Base-by-base conservation (phyloP, 2,797 vertebrate species). In the Mus minutoides region DNA sequence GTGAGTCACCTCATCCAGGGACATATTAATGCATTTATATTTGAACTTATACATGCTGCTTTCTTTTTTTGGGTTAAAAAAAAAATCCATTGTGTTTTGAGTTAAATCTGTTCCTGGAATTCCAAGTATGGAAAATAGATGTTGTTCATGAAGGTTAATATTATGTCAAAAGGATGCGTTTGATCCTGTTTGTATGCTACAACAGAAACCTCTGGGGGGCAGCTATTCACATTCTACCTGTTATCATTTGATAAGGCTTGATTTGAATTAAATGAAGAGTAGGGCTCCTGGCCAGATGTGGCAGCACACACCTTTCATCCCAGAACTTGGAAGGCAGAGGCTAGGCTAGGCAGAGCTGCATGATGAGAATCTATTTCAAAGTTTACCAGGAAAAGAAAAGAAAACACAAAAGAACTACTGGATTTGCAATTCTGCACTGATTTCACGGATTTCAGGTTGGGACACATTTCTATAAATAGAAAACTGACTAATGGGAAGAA, bases 381-480 rank as follows among this genome's bases (percentile, higher is more conserved):
- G 84, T 92, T 96, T 96, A 58, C 31, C 9, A 58, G 52, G 26
- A 75, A 2, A n/a, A 80, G 29, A 3, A 2, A 34, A 79, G 29
- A 2, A 16, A 40, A 12, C 19, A 40, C 29, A 76, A 29, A 29
- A 89, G 19, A 67, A 8, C 34, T 62, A 95, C 29, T 95, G 29
- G 69, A 26, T 88, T 94, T 92, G 71, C 69, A 96, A 91, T 94
- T 95, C 56, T 84, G 58, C 43, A 80, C 46, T 89, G 49, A 96
- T 93, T 96, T 94, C 64, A 93, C 85, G 84, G 34, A 14, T 64
- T 94, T 92, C 14, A 16, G 62, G 56, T 89, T 95, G 95, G 76
- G 94, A 91, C n/a, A 95, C 67, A 88, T 95, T 97, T 84, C 56
- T 89, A 14, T 73, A 96, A 97, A 86, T 69, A 95, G 79, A 96